A percentile compares a stretch with the other conserved stretches of the same genome.
These are phyloP conservation scores for Eurypyga helias DNA, from an alignment of 2,113 vertebrate genomes.

Conservation along the genomic window DNA sequence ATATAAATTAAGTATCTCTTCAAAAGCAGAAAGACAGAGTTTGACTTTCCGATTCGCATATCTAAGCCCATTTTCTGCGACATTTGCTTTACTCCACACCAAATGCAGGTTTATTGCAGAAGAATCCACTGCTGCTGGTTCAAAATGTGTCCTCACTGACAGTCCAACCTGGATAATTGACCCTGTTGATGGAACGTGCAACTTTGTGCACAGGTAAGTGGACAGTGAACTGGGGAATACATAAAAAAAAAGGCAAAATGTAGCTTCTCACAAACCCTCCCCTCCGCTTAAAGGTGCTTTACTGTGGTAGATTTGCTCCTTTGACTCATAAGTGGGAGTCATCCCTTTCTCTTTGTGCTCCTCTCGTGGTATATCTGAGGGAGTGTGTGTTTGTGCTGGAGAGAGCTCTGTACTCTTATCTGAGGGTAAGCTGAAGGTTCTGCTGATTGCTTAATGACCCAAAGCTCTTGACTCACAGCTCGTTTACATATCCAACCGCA, in stretches of 20 bases:
- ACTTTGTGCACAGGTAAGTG: conserved; percentile 88
- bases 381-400: neutral
- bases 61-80: neutral
- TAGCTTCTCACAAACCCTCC: neutral
- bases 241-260: neutral
- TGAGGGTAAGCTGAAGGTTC: neutral
- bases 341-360: neutral
- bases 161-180: conserved; percentile 90
- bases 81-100: neutral
- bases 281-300: neutral
- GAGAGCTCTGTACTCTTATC: neutral
- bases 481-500: neutral
- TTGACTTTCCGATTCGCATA: neutral
- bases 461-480: neutral
- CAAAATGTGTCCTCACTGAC: conserved; percentile 82
- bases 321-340: neutral
- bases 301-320: neutral
- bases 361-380: accelerated
- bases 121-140: conserved; percentile 86
- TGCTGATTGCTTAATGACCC: neutral
- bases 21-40: neutral
- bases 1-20: neutral
- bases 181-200: conserved; percentile 90
- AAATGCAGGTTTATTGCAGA: conserved; percentile 86
- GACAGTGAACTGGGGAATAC: neutral